Percentiles rank a stretch among this genome's conserved stretches.
Evolutionary conservation across 2,888 invertebrate species (phyloP).

Genomic region (Carpatolechia fugitivella): DNA sequence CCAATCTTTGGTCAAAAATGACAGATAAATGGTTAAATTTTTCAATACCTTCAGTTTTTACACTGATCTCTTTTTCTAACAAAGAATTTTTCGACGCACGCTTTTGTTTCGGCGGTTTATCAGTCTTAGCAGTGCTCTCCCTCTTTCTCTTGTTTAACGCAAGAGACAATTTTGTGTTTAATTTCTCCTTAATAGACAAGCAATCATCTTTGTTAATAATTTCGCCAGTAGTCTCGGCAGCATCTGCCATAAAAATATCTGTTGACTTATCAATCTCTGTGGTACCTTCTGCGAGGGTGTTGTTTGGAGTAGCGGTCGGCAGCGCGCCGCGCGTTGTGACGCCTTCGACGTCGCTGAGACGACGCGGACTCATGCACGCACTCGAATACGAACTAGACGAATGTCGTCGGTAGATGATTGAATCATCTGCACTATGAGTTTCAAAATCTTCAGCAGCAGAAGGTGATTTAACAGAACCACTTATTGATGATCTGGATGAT

Average conservation of each 20-base stretch:
- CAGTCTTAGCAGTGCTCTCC: constrained; percentile 46
- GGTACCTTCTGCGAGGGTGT: background rate
- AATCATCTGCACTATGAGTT: constrained; percentile 84
- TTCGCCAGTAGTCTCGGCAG: constrained; percentile 36
- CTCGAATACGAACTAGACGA: constrained; percentile 91
- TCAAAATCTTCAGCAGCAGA: constrained; percentile 82
- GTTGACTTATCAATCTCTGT: constrained; percentile 16
- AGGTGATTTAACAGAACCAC: constrained; percentile 71
- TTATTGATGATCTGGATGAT: constrained; percentile 53
- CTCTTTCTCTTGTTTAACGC: constrained; percentile 70
- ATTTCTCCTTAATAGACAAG: constrained; percentile 66
- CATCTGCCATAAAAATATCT: constrained; percentile 42
- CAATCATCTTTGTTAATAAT: constrained; percentile 68
- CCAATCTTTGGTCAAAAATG: constrained; percentile 54
- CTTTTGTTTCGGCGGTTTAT: constrained; percentile 60
- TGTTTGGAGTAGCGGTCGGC: background rate
- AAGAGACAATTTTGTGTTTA: constrained; percentile 65
- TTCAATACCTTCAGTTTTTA: constrained; percentile 24
- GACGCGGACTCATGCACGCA: constrained; percentile 82
- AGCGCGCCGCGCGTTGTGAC: background rate
- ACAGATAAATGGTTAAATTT: constrained; percentile 52
- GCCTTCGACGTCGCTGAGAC: constrained; percentile 75
- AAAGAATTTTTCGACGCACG: constrained; percentile 37
- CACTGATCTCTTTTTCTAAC: constrained; percentile 2
- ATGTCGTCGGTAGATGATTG: constrained; percentile 89